These are phyloP conservation scores for Melipona quadrifasciata DNA, from an alignment of 1,140 invertebrate species.

Conservation along the genomic window DNA sequence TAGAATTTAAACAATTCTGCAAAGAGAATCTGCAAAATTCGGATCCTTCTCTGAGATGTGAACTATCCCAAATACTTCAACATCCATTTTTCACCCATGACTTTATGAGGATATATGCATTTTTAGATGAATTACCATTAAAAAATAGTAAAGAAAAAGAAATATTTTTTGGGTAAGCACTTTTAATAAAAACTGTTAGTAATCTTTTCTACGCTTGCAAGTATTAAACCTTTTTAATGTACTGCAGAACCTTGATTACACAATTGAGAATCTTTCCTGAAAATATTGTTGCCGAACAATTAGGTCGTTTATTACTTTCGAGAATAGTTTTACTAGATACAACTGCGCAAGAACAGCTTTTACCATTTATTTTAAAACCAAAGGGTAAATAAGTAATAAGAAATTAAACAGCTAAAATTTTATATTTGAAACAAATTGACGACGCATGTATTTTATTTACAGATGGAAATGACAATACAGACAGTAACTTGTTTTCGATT, in stretches of 20 bases:
- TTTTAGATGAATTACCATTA: constrained; percentile 90
- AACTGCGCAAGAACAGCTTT: constrained; percentile 88
- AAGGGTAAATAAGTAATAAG: constrained; percentile 80
- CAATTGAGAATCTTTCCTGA: constrained; percentile 88
- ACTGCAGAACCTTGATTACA: constrained; percentile 83
- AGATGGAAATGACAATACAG: constrained; percentile 79
- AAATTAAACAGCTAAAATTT: neutral
- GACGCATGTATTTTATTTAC: constrained; percentile 43
- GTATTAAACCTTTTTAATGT: constrained; percentile 34
- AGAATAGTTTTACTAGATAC: constrained; percentile 91
- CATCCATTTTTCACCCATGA: constrained; percentile 91
- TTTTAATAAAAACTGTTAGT: constrained; percentile 1
- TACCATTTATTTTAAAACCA: constrained; percentile 89
- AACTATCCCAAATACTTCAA: constrained; percentile 84
- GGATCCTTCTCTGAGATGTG: constrained; percentile 83
- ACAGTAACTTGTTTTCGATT: constrained; percentile 84
- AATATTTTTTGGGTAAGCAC: constrained; percentile 87
- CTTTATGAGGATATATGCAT: constrained; percentile 91
- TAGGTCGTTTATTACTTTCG: constrained; percentile 88
- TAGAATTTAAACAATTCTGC: constrained; percentile 87
- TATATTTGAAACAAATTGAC: neutral
- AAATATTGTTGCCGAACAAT: constrained; percentile 88
- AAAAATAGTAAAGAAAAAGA: constrained; percentile 89
- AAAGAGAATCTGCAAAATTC: constrained; percentile 84
- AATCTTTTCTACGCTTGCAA: neutral